A percentile compares a stretch with the other conserved stretches of the same genome.
Evolutionary conservation across 2,797 vertebrate genomes (phyloP).

Genomic region (Pseudomugil tenellus): DNA sequence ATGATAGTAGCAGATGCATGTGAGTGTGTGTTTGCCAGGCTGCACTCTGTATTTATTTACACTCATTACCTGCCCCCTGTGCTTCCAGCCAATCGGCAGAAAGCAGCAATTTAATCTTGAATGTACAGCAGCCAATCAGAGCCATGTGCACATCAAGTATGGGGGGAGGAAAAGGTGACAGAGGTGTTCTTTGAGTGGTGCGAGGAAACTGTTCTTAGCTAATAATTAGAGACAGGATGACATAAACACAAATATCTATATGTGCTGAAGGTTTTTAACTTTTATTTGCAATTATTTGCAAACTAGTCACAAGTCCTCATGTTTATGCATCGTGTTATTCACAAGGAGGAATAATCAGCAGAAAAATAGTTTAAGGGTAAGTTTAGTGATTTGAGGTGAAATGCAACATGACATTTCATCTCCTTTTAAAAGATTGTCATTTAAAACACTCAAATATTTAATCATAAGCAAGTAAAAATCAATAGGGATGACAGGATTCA

Average conservation of each 20-base stretch:
- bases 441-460: no score
- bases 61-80: slow-evolving; percentile 46
- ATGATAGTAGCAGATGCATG: slow-evolving; percentile 19
- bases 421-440: no score
- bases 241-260: not conserved
- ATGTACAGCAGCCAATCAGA: slow-evolving; percentile 58
- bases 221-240: not conserved
- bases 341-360: no score
- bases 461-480: no score
- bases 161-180: slow-evolving; percentile 6
- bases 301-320: not conserved
- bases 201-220: not conserved
- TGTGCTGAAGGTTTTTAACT: not conserved
- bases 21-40: slow-evolving; percentile 23
- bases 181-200: slow-evolving; percentile 10
- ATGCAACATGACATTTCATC: no score
- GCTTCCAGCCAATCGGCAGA: slow-evolving; percentile 67
- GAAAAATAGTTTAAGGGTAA: no score
- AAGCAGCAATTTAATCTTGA: slow-evolving; percentile 36
- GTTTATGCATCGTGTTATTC: no score
- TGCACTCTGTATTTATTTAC: slow-evolving; percentile 71
- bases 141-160: slow-evolving; percentile 43
- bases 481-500: no score
- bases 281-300: no score
- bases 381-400: no score